These are phyloP conservation scores for Paedocypris sp. DNA, from an alignment of 2,113 vertebrate species.

Conservation along the genomic window DNA sequence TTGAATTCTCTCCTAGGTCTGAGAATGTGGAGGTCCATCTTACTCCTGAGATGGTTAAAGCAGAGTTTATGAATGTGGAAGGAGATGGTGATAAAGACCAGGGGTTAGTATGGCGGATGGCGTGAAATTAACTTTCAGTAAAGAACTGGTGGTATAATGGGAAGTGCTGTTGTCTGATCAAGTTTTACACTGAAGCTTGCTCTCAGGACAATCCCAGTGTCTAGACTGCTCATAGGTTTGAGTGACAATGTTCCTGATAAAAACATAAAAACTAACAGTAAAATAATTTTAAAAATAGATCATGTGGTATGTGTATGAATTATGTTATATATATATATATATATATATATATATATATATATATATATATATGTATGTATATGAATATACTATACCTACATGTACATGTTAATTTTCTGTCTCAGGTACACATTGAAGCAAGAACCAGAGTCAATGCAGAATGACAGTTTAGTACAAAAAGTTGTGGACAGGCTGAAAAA, in stretches of 20 bases:
- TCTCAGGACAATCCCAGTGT: too few species aligned
- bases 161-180: too few species aligned
- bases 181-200: too few species aligned
- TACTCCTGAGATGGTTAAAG: slow-evolving; percentile 75
- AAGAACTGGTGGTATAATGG: too few species aligned
- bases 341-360: too few species aligned
- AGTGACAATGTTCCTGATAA: too few species aligned
- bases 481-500: slow-evolving; percentile 37
- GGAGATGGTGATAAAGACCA: slow-evolving; percentile 13
- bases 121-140: not conserved
- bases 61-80: slow-evolving; percentile 54
- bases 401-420: slow-evolving; percentile 12
- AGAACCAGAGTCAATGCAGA: slow-evolving; percentile 25
- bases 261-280: too few species aligned
- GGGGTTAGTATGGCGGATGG: slow-evolving; percentile 1
- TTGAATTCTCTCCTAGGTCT: slow-evolving; percentile 33
- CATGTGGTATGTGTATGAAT: too few species aligned
- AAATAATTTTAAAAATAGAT: too few species aligned
- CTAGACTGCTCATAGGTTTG: too few species aligned
- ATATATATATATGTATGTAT: too few species aligned
- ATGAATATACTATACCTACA: slow-evolving; percentile 14
- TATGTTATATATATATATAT: too few species aligned
- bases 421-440: slow-evolving; percentile 44
- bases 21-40: slow-evolving; percentile 46
- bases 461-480: slow-evolving; percentile 33